Percentiles rank a stretch among this genome's conserved stretches.
Evolutionary conservation across 1,140 invertebrate genomes (phyloP).

Genomic region (Macrobrachium nipponense): DNA sequence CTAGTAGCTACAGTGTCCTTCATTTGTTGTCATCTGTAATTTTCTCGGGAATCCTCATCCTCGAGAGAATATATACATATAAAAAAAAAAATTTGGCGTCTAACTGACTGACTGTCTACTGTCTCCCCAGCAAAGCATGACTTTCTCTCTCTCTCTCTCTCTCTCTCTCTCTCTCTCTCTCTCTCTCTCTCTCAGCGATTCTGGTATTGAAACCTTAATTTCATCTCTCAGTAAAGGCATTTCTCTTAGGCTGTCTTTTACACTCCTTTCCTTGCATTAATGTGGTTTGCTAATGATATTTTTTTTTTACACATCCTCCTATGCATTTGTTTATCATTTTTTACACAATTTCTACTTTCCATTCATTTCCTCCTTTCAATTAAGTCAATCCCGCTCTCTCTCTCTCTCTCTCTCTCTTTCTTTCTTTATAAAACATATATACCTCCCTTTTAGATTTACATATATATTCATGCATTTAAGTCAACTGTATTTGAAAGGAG

Average conservation of each 20-base stretch:
- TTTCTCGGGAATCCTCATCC: too few species aligned
- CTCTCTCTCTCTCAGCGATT: neutral
- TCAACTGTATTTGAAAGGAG: too few species aligned
- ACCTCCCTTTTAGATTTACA: neutral
- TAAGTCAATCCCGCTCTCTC: neutral
- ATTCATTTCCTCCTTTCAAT: too few species aligned
- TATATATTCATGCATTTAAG: neutral
- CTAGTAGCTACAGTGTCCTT: too few species aligned
- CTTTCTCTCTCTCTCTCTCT: neutral
- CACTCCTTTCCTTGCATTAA: neutral
- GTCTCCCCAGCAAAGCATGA: neutral
- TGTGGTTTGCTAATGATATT: neutral
- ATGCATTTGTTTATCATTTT: neutral
- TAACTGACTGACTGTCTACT: neutral
- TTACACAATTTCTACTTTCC: neutral
- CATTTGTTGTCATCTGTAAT: too few species aligned
- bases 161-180: neutral
- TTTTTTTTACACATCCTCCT: neutral
- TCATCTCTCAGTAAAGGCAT: too few species aligned
- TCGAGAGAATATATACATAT: too few species aligned
- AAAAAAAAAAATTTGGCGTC: too few species aligned
- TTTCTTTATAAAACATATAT: neutral
- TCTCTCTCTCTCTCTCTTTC: constrained; percentile 38
- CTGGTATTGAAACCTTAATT: neutral
- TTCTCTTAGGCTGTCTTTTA: neutral